These are phyloP conservation scores for Holcopasites calliopsidis DNA, from an alignment of 1,140 invertebrate genomes.

Conservation along the genomic window DNA sequence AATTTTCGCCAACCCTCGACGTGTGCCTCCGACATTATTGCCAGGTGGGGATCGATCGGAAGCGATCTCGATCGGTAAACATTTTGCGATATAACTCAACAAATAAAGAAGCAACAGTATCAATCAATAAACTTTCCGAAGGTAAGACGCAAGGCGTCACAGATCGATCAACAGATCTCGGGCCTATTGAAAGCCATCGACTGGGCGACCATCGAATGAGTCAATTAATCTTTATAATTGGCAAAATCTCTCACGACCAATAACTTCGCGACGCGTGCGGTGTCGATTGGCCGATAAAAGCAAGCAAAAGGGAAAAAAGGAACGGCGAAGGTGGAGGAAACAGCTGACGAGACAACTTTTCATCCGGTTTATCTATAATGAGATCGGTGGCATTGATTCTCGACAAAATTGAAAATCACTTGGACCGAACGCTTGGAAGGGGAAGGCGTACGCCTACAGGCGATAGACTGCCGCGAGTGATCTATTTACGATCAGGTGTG, in stretches of 20 bases:
- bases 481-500: conserved; percentile 58
- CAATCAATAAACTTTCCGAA: too few species aligned
- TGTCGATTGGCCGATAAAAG: not conserved
- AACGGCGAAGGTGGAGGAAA: not conserved
- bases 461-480: conserved; percentile 37
- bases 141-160: too few species aligned
- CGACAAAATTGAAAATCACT: conserved; percentile 48
- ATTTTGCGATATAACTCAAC: too few species aligned
- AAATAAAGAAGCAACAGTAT: too few species aligned
- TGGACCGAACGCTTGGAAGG: not conserved
- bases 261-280: conserved; percentile 1
- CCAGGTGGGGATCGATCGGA: conserved; percentile 23
- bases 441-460: conserved; percentile 17
- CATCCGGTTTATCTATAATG: conserved; percentile 20
- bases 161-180: too few species aligned
- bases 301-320: not conserved
- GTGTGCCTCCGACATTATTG: not conserved
- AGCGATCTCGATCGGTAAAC: conserved; percentile 17
- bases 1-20: conserved; percentile 43
- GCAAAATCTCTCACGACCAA: conserved; percentile 1
- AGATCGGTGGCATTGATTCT: conserved; percentile 44
- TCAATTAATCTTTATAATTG: conserved; percentile 36
- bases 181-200: conserved; percentile 24
- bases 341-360: not conserved
- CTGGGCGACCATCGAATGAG: conserved; percentile 30